Evolutionary conservation across 2,888 invertebrate genomes (phyloP).

Genomic region (Sarcophaga caerulescens): DNA sequence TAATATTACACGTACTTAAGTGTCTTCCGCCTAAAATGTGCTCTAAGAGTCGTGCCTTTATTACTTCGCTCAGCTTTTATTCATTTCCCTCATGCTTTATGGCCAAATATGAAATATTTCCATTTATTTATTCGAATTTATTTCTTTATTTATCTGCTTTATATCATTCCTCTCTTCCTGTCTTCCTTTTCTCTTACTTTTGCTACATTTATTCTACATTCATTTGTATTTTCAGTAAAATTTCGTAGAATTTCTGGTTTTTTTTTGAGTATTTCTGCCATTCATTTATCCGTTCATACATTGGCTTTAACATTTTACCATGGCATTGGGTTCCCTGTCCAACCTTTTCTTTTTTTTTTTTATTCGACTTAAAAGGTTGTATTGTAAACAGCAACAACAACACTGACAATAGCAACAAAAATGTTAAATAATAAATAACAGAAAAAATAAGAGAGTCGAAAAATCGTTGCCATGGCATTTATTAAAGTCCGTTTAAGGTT

Average conservation of each 20-base stretch:
- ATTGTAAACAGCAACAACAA: background rate
- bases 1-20: slow-evolving; percentile 63
- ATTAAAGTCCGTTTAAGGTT: slow-evolving; percentile 21
- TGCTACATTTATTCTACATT: background rate
- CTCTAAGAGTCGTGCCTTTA: slow-evolving; percentile 6
- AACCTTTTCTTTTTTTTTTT: background rate
- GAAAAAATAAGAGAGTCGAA: background rate
- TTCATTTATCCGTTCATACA: background rate
- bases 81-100: background rate
- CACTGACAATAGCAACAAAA: background rate
- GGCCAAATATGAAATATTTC: slow-evolving; percentile 15
- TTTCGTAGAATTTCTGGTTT: background rate
- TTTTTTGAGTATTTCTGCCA: background rate
- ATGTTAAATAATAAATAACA: background rate
- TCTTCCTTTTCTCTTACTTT: background rate
- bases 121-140: slow-evolving; percentile 13
- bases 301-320: slow-evolving; percentile 8
- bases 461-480: slow-evolving; percentile 35
- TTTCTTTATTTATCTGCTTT: slow-evolving; percentile 17
- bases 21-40: slow-evolving; percentile 45
- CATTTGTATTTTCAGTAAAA: background rate
- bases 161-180: background rate
- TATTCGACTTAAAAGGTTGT: background rate
- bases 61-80: slow-evolving; percentile 8
- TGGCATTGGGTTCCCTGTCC: background rate